These are phyloP conservation scores for Drosophila micromelanica DNA, from an alignment of 1,140 invertebrate genomes.

Conservation along the genomic window DNA sequence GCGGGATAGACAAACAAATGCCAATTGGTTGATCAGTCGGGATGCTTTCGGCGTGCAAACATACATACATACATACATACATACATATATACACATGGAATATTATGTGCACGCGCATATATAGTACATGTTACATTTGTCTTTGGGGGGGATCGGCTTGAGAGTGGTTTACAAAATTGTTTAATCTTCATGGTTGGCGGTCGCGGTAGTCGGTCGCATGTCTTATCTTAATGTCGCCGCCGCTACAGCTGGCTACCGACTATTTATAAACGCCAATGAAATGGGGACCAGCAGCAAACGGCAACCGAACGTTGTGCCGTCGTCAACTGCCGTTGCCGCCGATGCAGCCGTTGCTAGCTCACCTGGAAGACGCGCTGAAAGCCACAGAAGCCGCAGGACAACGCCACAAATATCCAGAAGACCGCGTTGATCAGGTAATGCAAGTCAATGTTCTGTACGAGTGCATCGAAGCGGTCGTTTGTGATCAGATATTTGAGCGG, in stretches of 20 bases:
- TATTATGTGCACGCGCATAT: background rate
- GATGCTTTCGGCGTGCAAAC: background rate
- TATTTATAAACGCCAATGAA: constrained; percentile 68
- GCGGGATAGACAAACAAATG: constrained; percentile 11
- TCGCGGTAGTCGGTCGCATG: constrained; percentile 7
- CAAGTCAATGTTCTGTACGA: constrained; percentile 76
- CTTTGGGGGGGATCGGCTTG: background rate
- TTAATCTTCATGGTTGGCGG: constrained; percentile 20
- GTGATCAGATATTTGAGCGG: constrained; percentile 78
- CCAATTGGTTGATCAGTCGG: constrained; percentile 26
- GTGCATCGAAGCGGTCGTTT: constrained; percentile 76
- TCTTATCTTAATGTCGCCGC: constrained; percentile 7
- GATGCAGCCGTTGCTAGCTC: constrained; percentile 11
- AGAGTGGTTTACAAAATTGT: constrained; percentile 7
- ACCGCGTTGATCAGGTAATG: constrained; percentile 79
- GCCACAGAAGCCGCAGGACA: constrained; percentile 69
- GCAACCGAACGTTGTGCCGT: constrained; percentile 20
- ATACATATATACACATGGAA: background rate
- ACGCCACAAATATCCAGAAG: constrained; percentile 78
- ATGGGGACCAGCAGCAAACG: constrained; percentile 50
- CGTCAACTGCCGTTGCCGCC: constrained; percentile 1
- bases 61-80: background rate
- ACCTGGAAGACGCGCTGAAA: constrained; percentile 80
- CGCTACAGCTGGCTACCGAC: constrained; percentile 45
- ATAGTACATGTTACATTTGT: background rate